Conservation (phyloP, 2,888 invertebrate genomes). For the Drosophila basisetae region DNA sequence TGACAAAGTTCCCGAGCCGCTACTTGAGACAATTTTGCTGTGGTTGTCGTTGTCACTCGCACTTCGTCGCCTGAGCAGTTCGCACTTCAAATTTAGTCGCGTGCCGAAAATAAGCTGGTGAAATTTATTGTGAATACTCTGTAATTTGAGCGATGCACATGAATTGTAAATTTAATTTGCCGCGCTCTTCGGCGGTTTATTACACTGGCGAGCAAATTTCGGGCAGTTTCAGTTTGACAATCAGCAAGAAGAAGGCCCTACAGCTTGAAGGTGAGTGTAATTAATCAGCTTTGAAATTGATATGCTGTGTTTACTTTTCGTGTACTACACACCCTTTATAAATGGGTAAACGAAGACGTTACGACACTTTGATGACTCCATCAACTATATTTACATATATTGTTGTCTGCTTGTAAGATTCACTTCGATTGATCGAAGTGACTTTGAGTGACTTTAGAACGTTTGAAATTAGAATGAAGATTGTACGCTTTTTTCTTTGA, state of each 20-base stretch:
- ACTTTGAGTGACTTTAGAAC: background rate
- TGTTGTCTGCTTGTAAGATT: background rate
- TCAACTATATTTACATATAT: background rate
- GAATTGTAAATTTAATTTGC: conserved; percentile 65
- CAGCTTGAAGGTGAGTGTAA: conserved; percentile 63
- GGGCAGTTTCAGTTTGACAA: conserved; percentile 56
- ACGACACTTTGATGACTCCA: background rate
- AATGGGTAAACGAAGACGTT: background rate
- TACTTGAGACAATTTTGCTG: conserved; percentile 7
- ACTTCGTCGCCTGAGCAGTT: conserved; percentile 29
- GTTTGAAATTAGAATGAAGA: background rate
- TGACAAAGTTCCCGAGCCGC: conserved; percentile 22
- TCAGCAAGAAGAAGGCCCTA: conserved; percentile 48
- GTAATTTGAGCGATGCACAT: conserved; percentile 59
- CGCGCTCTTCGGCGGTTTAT: conserved; percentile 66
- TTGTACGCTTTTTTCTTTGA: background rate
- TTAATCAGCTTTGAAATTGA: conserved; percentile 12
- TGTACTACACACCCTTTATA: background rate
- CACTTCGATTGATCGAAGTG: background rate
- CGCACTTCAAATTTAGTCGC: conserved; percentile 38
- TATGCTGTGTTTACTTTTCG: conserved; percentile 1
- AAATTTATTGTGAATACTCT: conserved; percentile 16
- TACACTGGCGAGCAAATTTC: conserved; percentile 72
- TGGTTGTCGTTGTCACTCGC: conserved; percentile 27
- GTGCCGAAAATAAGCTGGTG: conserved; percentile 19